Conservation (phyloP, 2,888 invertebrate species). For the Catonia carolina region DNA sequence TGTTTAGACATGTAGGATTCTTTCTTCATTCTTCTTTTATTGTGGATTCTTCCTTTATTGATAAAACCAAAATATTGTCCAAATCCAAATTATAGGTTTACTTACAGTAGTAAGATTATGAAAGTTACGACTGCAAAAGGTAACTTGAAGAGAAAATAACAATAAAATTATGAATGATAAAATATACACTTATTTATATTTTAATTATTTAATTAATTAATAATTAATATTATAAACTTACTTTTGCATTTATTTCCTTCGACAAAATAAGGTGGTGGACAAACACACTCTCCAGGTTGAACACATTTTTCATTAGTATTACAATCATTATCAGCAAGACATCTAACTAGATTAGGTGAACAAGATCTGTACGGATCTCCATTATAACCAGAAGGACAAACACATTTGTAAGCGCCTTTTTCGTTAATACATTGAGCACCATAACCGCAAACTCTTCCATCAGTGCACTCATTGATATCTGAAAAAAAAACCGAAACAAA, state of each 20-base stretch:
- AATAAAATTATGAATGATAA: too few species aligned
- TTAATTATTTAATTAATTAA: too few species aligned
- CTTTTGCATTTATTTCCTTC: conserved; percentile 85
- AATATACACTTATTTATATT: too few species aligned
- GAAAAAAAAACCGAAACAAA: conserved; percentile 19
- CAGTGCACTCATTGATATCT: conserved; percentile 34
- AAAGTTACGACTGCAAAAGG: too few species aligned
- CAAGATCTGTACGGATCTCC: conserved; percentile 79
- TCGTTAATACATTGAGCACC: conserved; percentile 81
- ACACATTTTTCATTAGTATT: conserved; percentile 82
- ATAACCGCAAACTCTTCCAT: conserved; percentile 60
- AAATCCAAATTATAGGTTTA: too few species aligned
- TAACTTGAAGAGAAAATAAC: too few species aligned
- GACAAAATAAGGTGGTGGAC: conserved; percentile 83
- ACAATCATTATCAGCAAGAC: conserved; percentile 76
- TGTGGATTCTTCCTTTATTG: too few species aligned
- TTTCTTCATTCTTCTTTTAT: too few species aligned
- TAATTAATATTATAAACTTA: too few species aligned
- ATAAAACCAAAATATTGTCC: too few species aligned
- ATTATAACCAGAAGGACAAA: conserved; percentile 72
- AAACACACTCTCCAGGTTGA: conserved; percentile 85
- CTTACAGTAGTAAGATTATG: too few species aligned
- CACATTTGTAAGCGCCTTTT: conserved; percentile 69
- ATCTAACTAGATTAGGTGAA: conserved; percentile 72
- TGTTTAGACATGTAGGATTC: too few species aligned